Evolutionary conservation across 2,888 invertebrate species (phyloP).

Genomic region (Synanthedon vespiformis): DNA sequence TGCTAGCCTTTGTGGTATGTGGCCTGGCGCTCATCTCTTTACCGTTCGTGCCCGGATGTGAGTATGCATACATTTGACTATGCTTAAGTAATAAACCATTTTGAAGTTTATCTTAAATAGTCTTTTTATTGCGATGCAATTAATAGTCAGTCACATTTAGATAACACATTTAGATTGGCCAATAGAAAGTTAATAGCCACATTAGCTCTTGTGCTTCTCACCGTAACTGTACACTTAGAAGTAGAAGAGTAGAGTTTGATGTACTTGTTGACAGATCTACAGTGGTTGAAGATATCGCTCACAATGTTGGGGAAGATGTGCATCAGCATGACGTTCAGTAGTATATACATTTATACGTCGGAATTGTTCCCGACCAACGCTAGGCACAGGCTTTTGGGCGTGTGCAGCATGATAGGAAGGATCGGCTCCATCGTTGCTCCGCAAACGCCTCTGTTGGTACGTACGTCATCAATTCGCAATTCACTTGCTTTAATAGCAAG

Average conservation of each 20-base stretch:
- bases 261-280: constrained; percentile 3
- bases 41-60: constrained; percentile 70
- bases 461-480: constrained; percentile 7
- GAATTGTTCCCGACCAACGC: constrained; percentile 69
- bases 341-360: constrained; percentile 64
- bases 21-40: constrained; percentile 69
- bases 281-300: constrained; percentile 3
- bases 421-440: constrained; percentile 74
- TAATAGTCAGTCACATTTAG: neutral
- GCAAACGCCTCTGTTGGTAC: constrained; percentile 75
- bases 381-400: constrained; percentile 63
- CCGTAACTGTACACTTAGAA: too few species aligned
- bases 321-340: constrained; percentile 64
- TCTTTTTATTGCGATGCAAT: too few species aligned
- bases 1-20: constrained; percentile 69
- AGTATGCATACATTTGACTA: constrained; percentile 13
- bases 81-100: neutral
- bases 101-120: neutral
- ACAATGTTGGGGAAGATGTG: constrained; percentile 61
- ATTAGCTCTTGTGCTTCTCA: too few species aligned
- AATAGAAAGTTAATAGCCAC: too few species aligned
- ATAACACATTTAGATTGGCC: neutral
- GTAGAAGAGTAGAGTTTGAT: too few species aligned
- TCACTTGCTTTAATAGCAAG: neutral
- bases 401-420: constrained; percentile 67